These are phyloP conservation scores for Acipenser ruthenus DNA, from an alignment of 2,797 vertebrate species.

Conservation along the genomic window DNA sequence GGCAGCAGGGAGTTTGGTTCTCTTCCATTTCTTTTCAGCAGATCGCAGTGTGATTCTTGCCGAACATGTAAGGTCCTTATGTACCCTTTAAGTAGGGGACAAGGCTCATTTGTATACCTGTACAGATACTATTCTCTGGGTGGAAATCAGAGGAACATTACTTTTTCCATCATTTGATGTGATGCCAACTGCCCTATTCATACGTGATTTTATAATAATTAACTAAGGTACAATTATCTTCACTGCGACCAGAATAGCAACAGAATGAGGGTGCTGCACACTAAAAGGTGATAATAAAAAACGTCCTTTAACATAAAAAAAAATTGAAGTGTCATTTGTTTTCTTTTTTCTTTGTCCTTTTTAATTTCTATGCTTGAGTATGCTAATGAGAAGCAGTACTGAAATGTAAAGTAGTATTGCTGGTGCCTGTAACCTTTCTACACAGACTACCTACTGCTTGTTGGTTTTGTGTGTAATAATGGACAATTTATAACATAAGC, in stretches of 20 bases:
- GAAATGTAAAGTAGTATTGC: not conserved
- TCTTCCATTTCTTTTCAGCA: no score
- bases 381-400: slow-evolving; percentile 15
- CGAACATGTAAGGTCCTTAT: no score
- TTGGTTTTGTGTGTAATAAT: not conserved
- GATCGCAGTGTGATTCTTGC: no score
- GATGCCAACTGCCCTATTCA: slow-evolving; percentile 31
- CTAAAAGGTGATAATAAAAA: slow-evolving; percentile 37
- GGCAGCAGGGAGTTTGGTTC: no score
- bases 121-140: slow-evolving; percentile 9
- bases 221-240: slow-evolving; percentile 37
- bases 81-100: no score
- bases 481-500: no score
- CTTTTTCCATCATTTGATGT: slow-evolving; percentile 30
- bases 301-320: slow-evolving; percentile 28
- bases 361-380: slow-evolving; percentile 8
- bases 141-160: slow-evolving; percentile 19
- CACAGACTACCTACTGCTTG: not conserved
- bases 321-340: slow-evolving; percentile 33
- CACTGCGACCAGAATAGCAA: slow-evolving; percentile 32
- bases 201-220: slow-evolving; percentile 35
- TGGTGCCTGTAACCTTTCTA: slow-evolving; percentile 7
- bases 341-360: slow-evolving; percentile 11
- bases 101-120: not conserved
- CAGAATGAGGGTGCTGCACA: slow-evolving; percentile 35